Evolutionary conservation across 1,140 invertebrate genomes (phyloP).

Genomic region (Colletes latitarsis): DNA sequence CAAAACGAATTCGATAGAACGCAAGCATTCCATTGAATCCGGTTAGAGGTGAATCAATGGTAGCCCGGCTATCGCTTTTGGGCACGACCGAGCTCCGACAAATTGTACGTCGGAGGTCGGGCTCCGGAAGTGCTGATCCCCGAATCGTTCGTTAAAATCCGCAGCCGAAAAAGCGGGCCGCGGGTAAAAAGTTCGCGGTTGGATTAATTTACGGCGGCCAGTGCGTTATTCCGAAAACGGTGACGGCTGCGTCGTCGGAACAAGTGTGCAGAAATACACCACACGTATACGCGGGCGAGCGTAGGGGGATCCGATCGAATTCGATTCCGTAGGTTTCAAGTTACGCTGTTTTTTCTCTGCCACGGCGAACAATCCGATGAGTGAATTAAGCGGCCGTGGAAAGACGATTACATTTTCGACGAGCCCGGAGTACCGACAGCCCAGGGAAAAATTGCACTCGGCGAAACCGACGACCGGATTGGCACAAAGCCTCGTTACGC

Average conservation of each 20-base stretch:
- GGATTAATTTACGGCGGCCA: slow-evolving; percentile 49
- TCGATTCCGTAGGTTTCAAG: slow-evolving; percentile 33
- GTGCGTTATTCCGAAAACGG: slow-evolving; percentile 18
- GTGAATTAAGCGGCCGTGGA: slow-evolving; percentile 49
- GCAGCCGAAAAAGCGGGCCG: slow-evolving; percentile 14
- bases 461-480: slow-evolving; percentile 27
- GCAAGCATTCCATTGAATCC: slow-evolving; percentile 18
- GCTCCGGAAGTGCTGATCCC: slow-evolving; percentile 9
- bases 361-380: slow-evolving; percentile 4
- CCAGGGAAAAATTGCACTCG: slow-evolving; percentile 38
- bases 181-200: not conserved
- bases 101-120: slow-evolving; percentile 4
- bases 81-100: not conserved
- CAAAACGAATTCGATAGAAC: not conserved
- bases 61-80: not conserved
- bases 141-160: slow-evolving; percentile 32
- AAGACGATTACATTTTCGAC: slow-evolving; percentile 55
- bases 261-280: not conserved
- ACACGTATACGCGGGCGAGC: not conserved
- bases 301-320: slow-evolving; percentile 43
- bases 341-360: not conserved
- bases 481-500: slow-evolving; percentile 47
- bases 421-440: not conserved
- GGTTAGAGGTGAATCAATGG: slow-evolving; percentile 12
- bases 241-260: not conserved